Evolutionary conservation across 2,113 vertebrate species (phyloP), one percentile per base, ranked within the genome.

Genomic region (Lophotis ruficrista): DNA sequence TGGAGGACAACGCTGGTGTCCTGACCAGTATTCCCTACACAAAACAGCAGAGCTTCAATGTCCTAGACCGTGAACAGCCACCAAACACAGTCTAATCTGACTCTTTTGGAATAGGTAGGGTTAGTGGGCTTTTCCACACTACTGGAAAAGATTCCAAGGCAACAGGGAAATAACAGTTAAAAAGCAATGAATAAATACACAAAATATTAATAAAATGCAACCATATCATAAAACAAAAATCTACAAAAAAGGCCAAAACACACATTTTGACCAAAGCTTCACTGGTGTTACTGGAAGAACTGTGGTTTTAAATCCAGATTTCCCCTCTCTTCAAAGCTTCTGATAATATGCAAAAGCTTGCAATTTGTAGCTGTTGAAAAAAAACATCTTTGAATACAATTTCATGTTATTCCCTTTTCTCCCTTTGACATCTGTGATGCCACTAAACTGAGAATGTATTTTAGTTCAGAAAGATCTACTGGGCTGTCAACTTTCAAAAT

Each of bases 381-480:
- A 86, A 64, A 76, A 4, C 2, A 90, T 21, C 64, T 64, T 90
- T 83, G 51, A 88, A 72, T 35, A 94, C 14, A 31, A 75, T 84
- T 84, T 89, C 60, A 19, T 5, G 3, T 75, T 37, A 81, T 53
- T 83, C 77, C 25, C 24, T 68, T 86, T 90, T 71, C 38, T 89
- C 35, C 35, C 37, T 66, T 31, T 86, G 56, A 28, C 31, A 87
- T 68, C 38, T 87, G 68, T 65, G 90, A 90, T 72, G 69, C 65
- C 18, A 21, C 73, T 72, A 60, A 94, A 75, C 14, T 20, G 37
- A 81, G 53, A 48, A 83, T 38, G 22, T 12, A 62, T 68, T 90
- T 90, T 57, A 90, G 89, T 71, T 89, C 72, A 84, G 72, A 89
- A 82, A 89, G 92, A 96, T 89, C 76, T 90, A 94, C 72, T 89